A percentile compares a stretch with the other conserved stretches of the same genome.
These are phyloP conservation scores for Seira musarum DNA, from an alignment of 2,888 invertebrate species.

Conservation along the genomic window DNA sequence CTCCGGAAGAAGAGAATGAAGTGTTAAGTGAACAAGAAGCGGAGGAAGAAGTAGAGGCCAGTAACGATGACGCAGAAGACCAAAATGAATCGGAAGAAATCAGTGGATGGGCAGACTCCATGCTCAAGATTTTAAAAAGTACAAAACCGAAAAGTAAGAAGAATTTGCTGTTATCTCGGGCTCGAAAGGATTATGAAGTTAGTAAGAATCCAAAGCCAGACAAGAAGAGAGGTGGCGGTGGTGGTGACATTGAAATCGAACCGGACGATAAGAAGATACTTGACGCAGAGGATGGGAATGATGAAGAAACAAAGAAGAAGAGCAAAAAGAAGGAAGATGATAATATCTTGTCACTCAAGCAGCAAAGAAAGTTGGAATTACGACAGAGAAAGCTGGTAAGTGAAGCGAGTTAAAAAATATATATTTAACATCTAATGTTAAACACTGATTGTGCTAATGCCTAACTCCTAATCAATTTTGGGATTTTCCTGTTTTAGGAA, in stretches of 20 bases:
- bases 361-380: conserved; percentile 62
- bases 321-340: conserved; percentile 25
- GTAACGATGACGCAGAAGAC: conserved; percentile 11
- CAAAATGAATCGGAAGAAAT: conserved; percentile 49
- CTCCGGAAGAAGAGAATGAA: conserved; percentile 40
- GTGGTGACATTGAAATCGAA: conserved; percentile 78
- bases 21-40: conserved; percentile 10
- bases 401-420: too few species aligned
- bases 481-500: conserved; percentile 75
- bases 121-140: conserved; percentile 70
- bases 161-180: conserved; percentile 71
- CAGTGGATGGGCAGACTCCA: conserved; percentile 71
- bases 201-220: conserved; percentile 4
- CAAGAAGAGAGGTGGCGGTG: conserved; percentile 15
- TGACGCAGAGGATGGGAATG: conserved; percentile 43
- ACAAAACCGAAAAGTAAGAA: conserved; percentile 70
- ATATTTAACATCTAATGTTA: conserved; percentile 33
- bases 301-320: conserved; percentile 49
- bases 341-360: conserved; percentile 47
- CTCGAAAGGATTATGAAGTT: conserved; percentile 71
- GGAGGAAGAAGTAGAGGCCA: conserved; percentile 5
- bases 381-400: conserved; percentile 64
- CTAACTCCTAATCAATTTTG: neutral
- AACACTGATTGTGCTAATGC: neutral
- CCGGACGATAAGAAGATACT: conserved; percentile 17